phyloP scores from a whole-genome alignment of 2,888 invertebrate genomes.

The Hirtodrosophila histrioides region DNA sequence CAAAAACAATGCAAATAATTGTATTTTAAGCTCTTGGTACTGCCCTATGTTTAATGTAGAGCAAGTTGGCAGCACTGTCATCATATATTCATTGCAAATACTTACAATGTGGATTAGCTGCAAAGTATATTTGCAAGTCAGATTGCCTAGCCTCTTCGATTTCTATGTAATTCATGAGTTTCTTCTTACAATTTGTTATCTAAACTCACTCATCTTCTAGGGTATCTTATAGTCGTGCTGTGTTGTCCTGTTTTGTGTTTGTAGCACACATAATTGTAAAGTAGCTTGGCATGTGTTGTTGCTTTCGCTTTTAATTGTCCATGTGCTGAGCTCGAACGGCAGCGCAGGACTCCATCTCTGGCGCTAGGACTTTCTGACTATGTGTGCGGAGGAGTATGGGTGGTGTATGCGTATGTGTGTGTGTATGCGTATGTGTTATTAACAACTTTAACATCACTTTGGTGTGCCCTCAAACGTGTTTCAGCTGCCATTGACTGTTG shows the following conservation, averaged over 20 bases:
- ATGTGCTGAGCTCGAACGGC: slow-evolving; percentile 33
- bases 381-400: neutral
- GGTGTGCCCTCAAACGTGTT: slow-evolving; percentile 60
- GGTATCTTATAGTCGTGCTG: slow-evolving; percentile 15
- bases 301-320: slow-evolving; percentile 71
- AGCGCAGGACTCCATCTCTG: slow-evolving; percentile 12
- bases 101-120: no score
- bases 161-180: no score
- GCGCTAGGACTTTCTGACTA: slow-evolving; percentile 1
- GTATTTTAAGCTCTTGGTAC: no score
- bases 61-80: no score
- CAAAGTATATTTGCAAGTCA: no score
- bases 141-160: no score
- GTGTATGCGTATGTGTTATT: slow-evolving; percentile 52
- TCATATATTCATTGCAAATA: no score
- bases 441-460: slow-evolving; percentile 77
- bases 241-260: neutral
- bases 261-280: slow-evolving; percentile 60
- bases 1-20: no score
- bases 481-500: slow-evolving; percentile 27
- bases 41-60: no score
- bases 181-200: no score
- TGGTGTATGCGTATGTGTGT: slow-evolving; percentile 7
- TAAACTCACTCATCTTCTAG: neutral
- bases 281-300: slow-evolving; percentile 47